Percentiles rank a stretch among this genome's conserved stretches.
phyloP scores from a whole-genome alignment of 2,113 vertebrate species.

The Aptenodytes patagonicus region DNA sequence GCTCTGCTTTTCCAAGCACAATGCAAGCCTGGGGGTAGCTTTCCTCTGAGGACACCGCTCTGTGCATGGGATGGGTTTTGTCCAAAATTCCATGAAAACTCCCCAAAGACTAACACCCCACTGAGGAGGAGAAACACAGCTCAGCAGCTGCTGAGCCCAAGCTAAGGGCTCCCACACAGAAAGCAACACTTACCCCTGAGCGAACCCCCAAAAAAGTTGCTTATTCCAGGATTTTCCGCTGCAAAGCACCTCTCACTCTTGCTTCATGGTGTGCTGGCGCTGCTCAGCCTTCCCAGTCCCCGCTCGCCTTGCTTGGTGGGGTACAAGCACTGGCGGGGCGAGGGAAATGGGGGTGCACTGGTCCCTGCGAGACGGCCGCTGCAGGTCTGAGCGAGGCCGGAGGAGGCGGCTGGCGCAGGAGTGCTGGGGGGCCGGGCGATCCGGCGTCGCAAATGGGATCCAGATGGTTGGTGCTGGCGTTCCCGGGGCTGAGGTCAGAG shows the following conservation, averaged over 20 bases:
- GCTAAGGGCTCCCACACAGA: not conserved
- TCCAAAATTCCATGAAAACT: not conserved
- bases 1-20: fast-evolving
- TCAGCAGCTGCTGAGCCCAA: not conserved
- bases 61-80: not conserved
- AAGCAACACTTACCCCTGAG: slow-evolving; percentile 68
- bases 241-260: not conserved
- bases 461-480: slow-evolving; percentile 69
- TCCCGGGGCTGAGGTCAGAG: slow-evolving; percentile 70
- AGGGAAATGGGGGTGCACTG: not conserved
- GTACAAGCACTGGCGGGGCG: not conserved
- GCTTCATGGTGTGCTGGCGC: not conserved
- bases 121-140: fast-evolving
- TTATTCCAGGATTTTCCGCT: not conserved
- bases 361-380: not conserved
- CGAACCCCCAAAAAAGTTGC: not conserved
- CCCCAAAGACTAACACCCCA: too few relatives aligned
- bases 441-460: slow-evolving; percentile 68
- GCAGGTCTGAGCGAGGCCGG: not conserved
- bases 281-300: not conserved
- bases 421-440: slow-evolving; percentile 12
- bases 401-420: slow-evolving; percentile 42
- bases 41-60: not conserved
- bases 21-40: not conserved
- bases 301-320: not conserved